These are phyloP conservation scores for Ditylenchus dipsaci DNA, from an alignment of 1,140 invertebrate species.

Conservation along the genomic window DNA sequence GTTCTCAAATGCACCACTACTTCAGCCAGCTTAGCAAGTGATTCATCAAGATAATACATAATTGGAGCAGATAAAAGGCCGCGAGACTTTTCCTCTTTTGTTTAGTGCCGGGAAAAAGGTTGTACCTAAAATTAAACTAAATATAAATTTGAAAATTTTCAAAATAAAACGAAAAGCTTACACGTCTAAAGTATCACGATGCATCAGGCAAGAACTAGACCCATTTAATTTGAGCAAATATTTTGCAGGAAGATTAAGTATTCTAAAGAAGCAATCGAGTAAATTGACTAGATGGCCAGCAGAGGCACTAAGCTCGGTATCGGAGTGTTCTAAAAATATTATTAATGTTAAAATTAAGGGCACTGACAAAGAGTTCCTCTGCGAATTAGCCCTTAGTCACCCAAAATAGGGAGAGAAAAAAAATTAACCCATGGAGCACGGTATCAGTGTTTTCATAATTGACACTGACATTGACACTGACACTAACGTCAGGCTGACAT, in stretches of 20 bases:
- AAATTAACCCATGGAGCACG: no score
- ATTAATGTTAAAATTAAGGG: neutral
- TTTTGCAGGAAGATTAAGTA: slow-evolving; percentile 26
- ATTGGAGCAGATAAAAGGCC: neutral
- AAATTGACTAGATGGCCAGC: slow-evolving; percentile 38
- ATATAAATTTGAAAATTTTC: neutral
- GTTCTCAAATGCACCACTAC: slow-evolving; percentile 40
- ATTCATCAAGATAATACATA: slow-evolving; percentile 11
- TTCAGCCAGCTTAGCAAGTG: slow-evolving; percentile 31
- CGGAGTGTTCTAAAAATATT: slow-evolving; percentile 35
- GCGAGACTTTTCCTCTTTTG: slow-evolving; percentile 12
- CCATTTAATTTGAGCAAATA: slow-evolving; percentile 29
- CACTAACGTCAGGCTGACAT: no score
- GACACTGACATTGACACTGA: no score
- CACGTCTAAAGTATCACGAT: slow-evolving; percentile 16
- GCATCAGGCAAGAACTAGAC: slow-evolving; percentile 26
- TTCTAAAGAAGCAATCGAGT: slow-evolving; percentile 18
- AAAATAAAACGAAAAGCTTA: slow-evolving; percentile 12
- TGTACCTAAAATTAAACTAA: slow-evolving; percentile 17
- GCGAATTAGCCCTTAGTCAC: no score
- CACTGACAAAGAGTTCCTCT: no score
- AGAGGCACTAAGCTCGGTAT: slow-evolving; percentile 39
- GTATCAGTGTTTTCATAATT: no score
- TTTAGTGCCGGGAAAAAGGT: slow-evolving; percentile 9
- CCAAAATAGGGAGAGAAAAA: no score